Base-by-base conservation (phyloP, 2,113 vertebrate species). In the Maccullochella peelii region DNA sequence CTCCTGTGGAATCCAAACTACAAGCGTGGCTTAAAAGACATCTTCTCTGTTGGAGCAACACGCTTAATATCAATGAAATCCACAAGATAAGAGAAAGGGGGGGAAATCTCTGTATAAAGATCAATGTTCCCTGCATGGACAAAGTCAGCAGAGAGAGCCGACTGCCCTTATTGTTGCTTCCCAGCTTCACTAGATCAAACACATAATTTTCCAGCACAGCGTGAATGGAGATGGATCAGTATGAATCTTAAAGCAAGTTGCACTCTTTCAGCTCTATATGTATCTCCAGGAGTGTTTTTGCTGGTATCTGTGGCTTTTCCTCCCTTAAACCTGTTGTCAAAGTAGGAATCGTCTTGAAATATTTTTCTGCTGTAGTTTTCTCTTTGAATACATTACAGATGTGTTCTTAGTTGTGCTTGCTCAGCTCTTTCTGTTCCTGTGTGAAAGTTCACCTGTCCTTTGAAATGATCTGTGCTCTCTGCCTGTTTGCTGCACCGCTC, bases 161-260 rank as follows among this genome's bases (percentile, higher is more conserved):
- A 30, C 88, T 63, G 38, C 59, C 65, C 59, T 88, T 55, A 83
- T 74, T 80, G 83, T 76, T 54, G 86, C 88, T 85, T 65, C 61
- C 85, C 44, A 75, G 84, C 73, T 80, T 80, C 71, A 65, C 71
- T 55, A 69, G 73, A 78, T 89, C 88, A 79, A 78, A 83, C 27
- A 50, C 38, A 73, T 85, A 3, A 91, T 91, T 91, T 85, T 74
- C 61, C 83, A 82, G 75, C 89, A 30, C 89, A 93, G 87, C 62
- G 25, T 90, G 91, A 86, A 71, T 55, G 65, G 50, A 67, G 84
- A 85, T 77, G 61, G 77, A 80, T 79, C 59, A 27, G 65, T 50
- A 47, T 40, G 65, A 68, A 76, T 68, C 73, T 33, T 55, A 65
- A 63, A 85, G 79, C 58, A 30, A 30, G 62, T 16, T 55, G 59